These are phyloP conservation scores for Rhagoletis zephyria DNA, from an alignment of 1,140 invertebrate species.

Conservation along the genomic window DNA sequence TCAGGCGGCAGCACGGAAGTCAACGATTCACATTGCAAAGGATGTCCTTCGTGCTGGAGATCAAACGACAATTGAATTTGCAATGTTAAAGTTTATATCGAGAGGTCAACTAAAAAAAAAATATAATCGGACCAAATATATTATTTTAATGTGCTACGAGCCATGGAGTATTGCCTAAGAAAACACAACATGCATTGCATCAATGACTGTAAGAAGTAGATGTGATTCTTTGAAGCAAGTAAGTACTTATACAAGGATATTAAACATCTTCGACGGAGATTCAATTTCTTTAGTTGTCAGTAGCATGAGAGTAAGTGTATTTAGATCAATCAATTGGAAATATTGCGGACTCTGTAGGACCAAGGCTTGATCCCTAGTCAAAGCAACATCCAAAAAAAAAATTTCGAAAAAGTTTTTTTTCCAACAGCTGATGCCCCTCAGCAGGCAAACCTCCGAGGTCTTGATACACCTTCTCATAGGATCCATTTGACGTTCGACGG, in stretches of 20 bases:
- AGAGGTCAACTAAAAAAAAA: constrained; percentile 36
- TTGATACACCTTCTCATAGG: too few species aligned
- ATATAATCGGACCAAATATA: neutral
- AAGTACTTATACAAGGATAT: constrained; percentile 28
- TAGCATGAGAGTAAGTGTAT: too few species aligned
- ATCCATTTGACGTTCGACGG: too few species aligned
- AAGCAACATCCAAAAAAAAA: too few species aligned
- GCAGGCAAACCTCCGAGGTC: too few species aligned
- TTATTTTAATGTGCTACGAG: constrained; percentile 16
- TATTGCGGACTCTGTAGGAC: too few species aligned
- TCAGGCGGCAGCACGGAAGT: constrained; percentile 17
- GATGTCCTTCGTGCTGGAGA: constrained; percentile 6
- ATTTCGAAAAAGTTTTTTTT: too few species aligned
- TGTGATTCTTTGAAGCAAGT: constrained; percentile 32
- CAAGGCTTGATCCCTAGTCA: too few species aligned
- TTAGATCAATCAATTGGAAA: too few species aligned
- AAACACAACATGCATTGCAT: neutral
- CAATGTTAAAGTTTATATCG: constrained; percentile 56
- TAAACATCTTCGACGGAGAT: neutral
- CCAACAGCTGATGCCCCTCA: too few species aligned
- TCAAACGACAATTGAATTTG: constrained; percentile 58
- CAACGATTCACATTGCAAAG: constrained; percentile 36
- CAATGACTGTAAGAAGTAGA: neutral
- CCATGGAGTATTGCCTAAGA: neutral
- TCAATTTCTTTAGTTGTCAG: too few species aligned